phyloP scores from a whole-genome alignment of 1,140 invertebrate genomes.

The Habropoda laboriosa region DNA sequence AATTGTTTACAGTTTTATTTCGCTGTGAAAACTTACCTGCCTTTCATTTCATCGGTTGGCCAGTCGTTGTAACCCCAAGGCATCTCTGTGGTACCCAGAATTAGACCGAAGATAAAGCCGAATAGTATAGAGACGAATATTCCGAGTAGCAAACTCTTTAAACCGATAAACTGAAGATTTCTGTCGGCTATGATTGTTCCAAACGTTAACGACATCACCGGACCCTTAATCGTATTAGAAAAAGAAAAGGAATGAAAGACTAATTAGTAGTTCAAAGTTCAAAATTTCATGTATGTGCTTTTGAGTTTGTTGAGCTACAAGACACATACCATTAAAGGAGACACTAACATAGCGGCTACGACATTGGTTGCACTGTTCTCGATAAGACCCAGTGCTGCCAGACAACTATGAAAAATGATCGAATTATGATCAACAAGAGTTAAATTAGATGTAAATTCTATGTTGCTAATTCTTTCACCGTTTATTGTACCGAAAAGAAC shows the following conservation, averaged over 20 bases:
- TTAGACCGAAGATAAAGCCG: conserved; percentile 90
- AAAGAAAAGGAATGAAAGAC: background rate
- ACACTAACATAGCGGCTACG: conserved; percentile 93
- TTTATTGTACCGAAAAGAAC: too few species aligned
- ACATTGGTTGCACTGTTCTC: conserved; percentile 92
- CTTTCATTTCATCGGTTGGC: conserved; percentile 92
- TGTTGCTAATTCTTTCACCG: too few species aligned
- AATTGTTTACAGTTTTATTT: background rate
- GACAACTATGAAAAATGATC: conserved; percentile 69
- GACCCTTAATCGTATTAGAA: conserved; percentile 82
- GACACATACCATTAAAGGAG: conserved; percentile 88
- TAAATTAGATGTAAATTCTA: too few species aligned
- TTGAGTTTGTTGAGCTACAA: too few species aligned
- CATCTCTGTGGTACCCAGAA: conserved; percentile 88
- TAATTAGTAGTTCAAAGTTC: too few species aligned
- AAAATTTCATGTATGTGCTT: too few species aligned
- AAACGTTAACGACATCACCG: conserved; percentile 93
- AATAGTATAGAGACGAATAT: conserved; percentile 88
- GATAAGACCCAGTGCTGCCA: conserved; percentile 88
- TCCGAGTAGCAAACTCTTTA: conserved; percentile 87
- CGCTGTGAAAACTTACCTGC: conserved; percentile 80
- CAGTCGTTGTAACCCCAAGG: conserved; percentile 90
- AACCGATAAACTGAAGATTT: conserved; percentile 84
- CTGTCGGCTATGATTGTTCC: conserved; percentile 90
- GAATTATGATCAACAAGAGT: background rate